These are phyloP conservation scores for Perizoma affinitatum DNA, from an alignment of 2,888 invertebrate species.

Conservation along the genomic window DNA sequence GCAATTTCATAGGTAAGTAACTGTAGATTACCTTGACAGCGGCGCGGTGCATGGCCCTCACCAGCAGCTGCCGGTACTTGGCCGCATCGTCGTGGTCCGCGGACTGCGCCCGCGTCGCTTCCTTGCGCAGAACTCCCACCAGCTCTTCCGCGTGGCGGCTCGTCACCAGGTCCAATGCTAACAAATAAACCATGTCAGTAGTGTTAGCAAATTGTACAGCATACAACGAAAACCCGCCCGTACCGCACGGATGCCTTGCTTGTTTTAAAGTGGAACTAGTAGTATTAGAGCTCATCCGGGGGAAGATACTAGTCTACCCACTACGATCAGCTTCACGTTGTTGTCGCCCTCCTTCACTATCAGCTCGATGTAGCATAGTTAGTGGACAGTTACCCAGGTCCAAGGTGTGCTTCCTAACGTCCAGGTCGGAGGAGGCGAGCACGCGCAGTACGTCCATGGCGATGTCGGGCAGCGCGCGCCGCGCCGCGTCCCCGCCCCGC, in stretches of 20 bases:
- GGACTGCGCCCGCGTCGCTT: slow-evolving; percentile 94
- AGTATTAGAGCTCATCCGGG: no score
- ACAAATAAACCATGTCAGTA: neutral
- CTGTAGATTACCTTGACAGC: slow-evolving; percentile 88
- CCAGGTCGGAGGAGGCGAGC: slow-evolving; percentile 95
- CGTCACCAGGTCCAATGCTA: slow-evolving; percentile 40
- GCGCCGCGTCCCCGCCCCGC: slow-evolving; percentile 93
- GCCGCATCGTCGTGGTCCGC: slow-evolving; percentile 98
- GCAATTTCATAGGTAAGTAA: no score
- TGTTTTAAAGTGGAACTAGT: no score
- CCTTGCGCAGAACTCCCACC: slow-evolving; percentile 95
- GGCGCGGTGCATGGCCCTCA: slow-evolving; percentile 96
- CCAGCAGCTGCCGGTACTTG: slow-evolving; percentile 97
- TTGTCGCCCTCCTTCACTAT: slow-evolving; percentile 99
- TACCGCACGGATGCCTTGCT: no score
- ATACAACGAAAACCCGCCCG: slow-evolving; percentile 94
- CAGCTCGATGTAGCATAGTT: slow-evolving; percentile 96
- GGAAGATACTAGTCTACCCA: slow-evolving; percentile 96
- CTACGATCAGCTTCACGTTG: slow-evolving; percentile 99
- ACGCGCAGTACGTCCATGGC: slow-evolving; percentile 99
- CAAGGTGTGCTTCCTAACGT: slow-evolving; percentile 95
- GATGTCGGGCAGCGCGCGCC: slow-evolving; percentile 91
- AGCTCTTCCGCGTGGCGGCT: slow-evolving; percentile 72
- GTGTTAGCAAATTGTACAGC: slow-evolving; percentile 42
- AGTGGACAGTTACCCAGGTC: slow-evolving; percentile 80